Evolutionary conservation across 2,797 vertebrate species (phyloP), one percentile per base, ranked within the genome.

Genomic region (Silurus lanzhouensis): DNA sequence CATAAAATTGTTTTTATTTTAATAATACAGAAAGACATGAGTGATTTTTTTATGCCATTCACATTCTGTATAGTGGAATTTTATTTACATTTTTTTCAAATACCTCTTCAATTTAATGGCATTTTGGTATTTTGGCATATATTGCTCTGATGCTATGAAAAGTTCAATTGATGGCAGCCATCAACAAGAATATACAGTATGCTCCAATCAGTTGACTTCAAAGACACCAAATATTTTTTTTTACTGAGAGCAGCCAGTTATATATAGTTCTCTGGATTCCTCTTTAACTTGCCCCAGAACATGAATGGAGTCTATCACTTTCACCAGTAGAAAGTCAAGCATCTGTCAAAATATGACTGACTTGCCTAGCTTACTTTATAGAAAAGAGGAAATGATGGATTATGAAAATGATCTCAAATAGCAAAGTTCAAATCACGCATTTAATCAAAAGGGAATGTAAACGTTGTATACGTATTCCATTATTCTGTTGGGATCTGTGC

Each of bases 211-310:
- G 91, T 91, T 91, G 91, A 92, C 91, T 93, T 90, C 88, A 88
- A 90, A 87, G 91, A 93, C 89, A 90, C 90, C 91, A 93, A 91
- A 70, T 84, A 90, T 93, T 94, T 68, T 67, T 27, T 31, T 93
- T 94, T 94, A 95, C 95, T 92, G 91, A 94, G 94, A 94, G 91
- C 93, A 95, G 94, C 90, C 89, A 90, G 88, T 88, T 81, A 77
- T 84, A 77, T 84, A 58, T 64, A 85, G 89, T 87, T 89, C 78
- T 92, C 88, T 89, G 87, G 77, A 67, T 82, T 81, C 83, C 31
- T 27, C 86, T 27, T 85, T 64, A 87, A 87, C 86, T 84, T 79
- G 27, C 67, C 84, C 85, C 86, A 88, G 72, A 44, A 83, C 44
- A 25, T 85, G 58, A 82, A 83, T 78, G 66, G 75, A 78, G 60